Conservation (phyloP, 2,113 vertebrate species). For the Vanacampus margaritifer region DNA sequence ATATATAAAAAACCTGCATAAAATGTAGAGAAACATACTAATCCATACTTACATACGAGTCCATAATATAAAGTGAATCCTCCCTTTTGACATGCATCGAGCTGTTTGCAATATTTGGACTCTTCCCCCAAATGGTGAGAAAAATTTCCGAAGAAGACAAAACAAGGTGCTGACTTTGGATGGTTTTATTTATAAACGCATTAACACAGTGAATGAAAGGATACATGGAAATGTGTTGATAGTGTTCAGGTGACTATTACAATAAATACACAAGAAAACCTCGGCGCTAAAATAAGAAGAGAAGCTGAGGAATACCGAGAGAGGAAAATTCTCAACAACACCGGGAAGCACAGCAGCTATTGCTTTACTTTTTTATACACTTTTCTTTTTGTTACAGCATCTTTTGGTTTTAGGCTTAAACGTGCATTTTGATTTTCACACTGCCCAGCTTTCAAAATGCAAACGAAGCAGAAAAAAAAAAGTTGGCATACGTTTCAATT, state of each 20-base stretch:
- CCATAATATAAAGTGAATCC: background rate
- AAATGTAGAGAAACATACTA: background rate
- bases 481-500: background rate
- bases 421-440: constrained; percentile 51
- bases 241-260: constrained; percentile 86
- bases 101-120: background rate
- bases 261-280: constrained; percentile 87
- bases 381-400: constrained; percentile 13
- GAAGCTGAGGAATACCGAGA: constrained; percentile 74
- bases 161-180: constrained; percentile 58
- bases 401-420: constrained; percentile 66
- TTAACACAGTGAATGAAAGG: constrained; percentile 67
- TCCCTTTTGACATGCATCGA: background rate
- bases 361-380: background rate
- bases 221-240: constrained; percentile 78
- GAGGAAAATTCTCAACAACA: constrained; percentile 60
- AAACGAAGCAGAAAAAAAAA: constrained; percentile 31
- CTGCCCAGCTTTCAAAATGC: constrained; percentile 40
- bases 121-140: background rate
- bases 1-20: too few species aligned
- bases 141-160: constrained; percentile 1
- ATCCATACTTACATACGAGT: too few species aligned
- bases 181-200: constrained; percentile 99
- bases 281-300: constrained; percentile 27
- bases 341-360: background rate